Evolutionary conservation across 2,113 vertebrate species (phyloP).

Genomic region (Anarrhichthys ocellatus): DNA sequence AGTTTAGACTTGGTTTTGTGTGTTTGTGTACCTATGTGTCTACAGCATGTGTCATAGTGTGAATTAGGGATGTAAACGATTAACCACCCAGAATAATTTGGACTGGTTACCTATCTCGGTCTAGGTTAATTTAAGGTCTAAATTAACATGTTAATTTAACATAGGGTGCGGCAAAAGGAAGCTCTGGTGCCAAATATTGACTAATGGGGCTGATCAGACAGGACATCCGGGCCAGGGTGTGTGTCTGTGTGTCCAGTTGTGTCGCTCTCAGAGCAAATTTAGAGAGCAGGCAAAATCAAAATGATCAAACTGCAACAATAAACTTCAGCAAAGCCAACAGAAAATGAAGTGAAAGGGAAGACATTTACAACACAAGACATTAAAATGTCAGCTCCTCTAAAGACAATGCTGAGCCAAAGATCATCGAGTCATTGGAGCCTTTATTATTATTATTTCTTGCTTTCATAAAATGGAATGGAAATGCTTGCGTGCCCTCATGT

Average conservation of each 20-base stretch:
- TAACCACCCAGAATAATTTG: background rate
- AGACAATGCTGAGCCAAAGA: too few species aligned
- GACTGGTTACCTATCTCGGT: background rate
- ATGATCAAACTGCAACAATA: background rate
- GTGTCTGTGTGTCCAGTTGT: background rate
- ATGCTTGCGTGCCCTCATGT: background rate
- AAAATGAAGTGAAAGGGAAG: background rate
- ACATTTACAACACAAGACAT: background rate
- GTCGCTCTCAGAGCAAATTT: background rate
- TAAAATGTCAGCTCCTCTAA: background rate
- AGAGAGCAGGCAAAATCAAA: background rate
- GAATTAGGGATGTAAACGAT: background rate
- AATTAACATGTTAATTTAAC: background rate
- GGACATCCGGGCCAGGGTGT: background rate
- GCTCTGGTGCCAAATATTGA: too few species aligned
- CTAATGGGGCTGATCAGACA: background rate
- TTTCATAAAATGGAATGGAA: background rate
- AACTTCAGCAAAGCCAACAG: background rate
- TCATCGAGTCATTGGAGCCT: background rate
- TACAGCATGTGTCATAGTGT: background rate
- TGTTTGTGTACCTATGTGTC: constrained; percentile 1
- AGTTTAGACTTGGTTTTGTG: constrained; percentile 33
- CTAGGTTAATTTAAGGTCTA: background rate
- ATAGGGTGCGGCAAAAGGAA: background rate
- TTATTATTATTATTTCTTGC: background rate